Conservation (phyloP, 2,888 invertebrate genomes). For the Drosophila vallismaia region DNA sequence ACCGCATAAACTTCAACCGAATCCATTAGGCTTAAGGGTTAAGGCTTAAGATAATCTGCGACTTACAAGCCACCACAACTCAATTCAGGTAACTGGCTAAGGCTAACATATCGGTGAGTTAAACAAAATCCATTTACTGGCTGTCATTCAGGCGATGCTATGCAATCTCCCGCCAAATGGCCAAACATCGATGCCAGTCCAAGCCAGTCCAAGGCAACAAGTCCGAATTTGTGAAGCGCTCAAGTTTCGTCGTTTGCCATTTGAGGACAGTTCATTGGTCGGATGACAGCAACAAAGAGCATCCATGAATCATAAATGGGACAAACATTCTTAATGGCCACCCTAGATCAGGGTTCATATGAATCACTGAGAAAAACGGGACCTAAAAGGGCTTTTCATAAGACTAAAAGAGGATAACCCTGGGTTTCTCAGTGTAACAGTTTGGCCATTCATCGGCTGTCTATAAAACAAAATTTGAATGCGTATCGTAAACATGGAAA, state of each 20-base stretch:
- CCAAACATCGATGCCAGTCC: slow-evolving; percentile 29
- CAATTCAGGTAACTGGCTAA: neutral
- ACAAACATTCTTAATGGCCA: slow-evolving; percentile 35
- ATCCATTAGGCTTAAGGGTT: slow-evolving; percentile 1
- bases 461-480: slow-evolving; percentile 39
- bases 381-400: no score
- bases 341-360: neutral
- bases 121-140: slow-evolving; percentile 21
- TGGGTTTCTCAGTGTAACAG: neutral
- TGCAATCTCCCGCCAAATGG: slow-evolving; percentile 13
- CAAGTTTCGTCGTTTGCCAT: slow-evolving; percentile 28
- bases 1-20: neutral
- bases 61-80: neutral
- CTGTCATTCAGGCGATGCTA: slow-evolving; percentile 4
- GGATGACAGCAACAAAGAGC: slow-evolving; percentile 39
- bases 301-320: slow-evolving; percentile 41
- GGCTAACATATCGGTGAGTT: slow-evolving; percentile 1
- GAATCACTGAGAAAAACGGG: slow-evolving; percentile 12
- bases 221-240: slow-evolving; percentile 19
- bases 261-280: slow-evolving; percentile 35
- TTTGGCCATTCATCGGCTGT: slow-evolving; percentile 27
- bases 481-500: slow-evolving; percentile 32
- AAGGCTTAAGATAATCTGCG: neutral
- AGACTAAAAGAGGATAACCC: no score
- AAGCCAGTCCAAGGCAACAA: slow-evolving; percentile 19